Evolutionary conservation across 2,888 invertebrate species (phyloP).

Genomic region (Dascillus cervinus): DNA sequence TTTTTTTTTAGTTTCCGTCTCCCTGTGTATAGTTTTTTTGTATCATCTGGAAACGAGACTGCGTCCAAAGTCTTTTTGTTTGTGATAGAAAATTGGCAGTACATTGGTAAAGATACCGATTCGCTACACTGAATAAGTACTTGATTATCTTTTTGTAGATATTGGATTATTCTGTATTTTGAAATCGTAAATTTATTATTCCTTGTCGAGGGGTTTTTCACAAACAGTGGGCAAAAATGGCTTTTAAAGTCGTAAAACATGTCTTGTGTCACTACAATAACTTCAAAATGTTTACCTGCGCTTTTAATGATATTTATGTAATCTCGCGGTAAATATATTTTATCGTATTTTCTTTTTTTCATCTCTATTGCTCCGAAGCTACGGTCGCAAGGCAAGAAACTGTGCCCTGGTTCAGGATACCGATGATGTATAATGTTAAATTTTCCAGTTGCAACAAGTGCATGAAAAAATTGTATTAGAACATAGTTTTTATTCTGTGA

Average conservation of each 20-base stretch:
- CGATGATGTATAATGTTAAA: conserved; percentile 4
- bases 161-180: conserved; percentile 2
- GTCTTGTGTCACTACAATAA: neutral
- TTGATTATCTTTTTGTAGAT: neutral
- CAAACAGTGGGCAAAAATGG: conserved; percentile 1
- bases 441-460: conserved; percentile 3
- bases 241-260: conserved; percentile 4
- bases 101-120: neutral
- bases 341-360: conserved; percentile 3
- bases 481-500: too few species aligned
- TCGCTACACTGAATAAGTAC: conserved; percentile 1
- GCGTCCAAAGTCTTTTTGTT: neutral
- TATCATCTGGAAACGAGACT: conserved; percentile 1
- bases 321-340: conserved; percentile 1
- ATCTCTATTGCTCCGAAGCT: neutral
- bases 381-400: neutral
- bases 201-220: conserved; percentile 1
- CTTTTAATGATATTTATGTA: conserved; percentile 1
- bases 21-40: neutral
- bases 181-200: conserved; percentile 1
- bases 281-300: conserved; percentile 3
- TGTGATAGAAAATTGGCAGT: neutral
- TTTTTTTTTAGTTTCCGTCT: conserved; percentile 7
- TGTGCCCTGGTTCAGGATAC: conserved; percentile 3
- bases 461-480: conserved; percentile 2